Conservation (phyloP, 2,888 invertebrate genomes). For the Atrina japonica region DNA sequence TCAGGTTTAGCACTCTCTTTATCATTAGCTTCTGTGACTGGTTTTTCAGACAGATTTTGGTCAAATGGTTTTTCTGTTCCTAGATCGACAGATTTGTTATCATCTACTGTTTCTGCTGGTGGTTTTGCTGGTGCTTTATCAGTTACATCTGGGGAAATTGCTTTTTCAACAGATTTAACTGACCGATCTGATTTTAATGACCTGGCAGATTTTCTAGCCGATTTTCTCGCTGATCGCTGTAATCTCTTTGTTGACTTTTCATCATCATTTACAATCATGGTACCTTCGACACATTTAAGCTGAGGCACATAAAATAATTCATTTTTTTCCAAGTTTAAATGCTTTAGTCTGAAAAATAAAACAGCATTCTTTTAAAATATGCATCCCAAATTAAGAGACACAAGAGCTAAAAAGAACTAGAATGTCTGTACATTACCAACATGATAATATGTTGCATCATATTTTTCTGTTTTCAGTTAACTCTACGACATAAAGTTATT, state of each 20-base stretch:
- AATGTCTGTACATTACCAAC: no score
- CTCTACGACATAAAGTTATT: no score
- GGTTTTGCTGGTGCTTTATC: no score
- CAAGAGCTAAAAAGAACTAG: no score
- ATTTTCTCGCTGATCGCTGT: conserved; percentile 50
- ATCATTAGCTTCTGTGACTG: conserved; percentile 21
- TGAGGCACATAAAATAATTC: conserved; percentile 76
- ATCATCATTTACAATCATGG: conserved; percentile 67
- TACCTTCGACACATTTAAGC: conserved; percentile 74
- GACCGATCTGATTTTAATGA: conserved; percentile 14
- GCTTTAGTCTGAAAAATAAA: conserved; percentile 75
- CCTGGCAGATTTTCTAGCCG: conserved; percentile 50
- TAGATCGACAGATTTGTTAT: not conserved
- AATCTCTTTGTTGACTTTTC: conserved; percentile 49
- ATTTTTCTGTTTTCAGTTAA: no score
- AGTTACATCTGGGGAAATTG: conserved; percentile 3
- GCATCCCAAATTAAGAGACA: no score
- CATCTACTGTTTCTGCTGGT: not conserved
- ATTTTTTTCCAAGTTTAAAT: conserved; percentile 78
- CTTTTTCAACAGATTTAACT: not conserved
- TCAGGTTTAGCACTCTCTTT: not conserved
- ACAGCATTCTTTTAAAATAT: no score
- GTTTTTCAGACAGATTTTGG: conserved; percentile 12
- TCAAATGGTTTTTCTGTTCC: conserved; percentile 7
- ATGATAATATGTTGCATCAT: no score